Percentiles rank a stretch among this genome's conserved stretches.
These are phyloP conservation scores for Callorhinus ursinus DNA, from an alignment of 2,113 vertebrate genomes.

Conservation along the genomic window DNA sequence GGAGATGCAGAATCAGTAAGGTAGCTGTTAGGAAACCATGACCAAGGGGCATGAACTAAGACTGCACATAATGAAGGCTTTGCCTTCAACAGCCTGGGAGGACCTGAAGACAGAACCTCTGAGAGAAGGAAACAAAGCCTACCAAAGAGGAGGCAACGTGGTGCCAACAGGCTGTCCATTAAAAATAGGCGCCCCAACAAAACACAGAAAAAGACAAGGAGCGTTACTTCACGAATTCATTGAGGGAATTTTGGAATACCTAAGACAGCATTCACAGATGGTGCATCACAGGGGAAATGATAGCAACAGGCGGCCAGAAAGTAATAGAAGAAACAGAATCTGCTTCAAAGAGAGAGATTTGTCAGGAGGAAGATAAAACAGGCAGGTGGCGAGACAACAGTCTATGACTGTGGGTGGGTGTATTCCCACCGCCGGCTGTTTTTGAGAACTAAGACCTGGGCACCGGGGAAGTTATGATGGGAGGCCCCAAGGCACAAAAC, in stretches of 20 bases:
- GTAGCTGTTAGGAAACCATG: constrained; percentile 73
- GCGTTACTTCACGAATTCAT: constrained; percentile 86
- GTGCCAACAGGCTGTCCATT: not conserved
- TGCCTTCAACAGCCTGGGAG: constrained; percentile 89
- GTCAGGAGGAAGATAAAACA: constrained; percentile 89
- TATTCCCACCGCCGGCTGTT: constrained; percentile 84
- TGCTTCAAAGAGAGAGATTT: constrained; percentile 86
- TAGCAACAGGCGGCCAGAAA: not conserved
- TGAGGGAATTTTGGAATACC: constrained; percentile 90
- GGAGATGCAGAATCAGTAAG: not conserved
- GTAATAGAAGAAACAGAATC: constrained; percentile 73
- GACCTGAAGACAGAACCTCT: constrained; percentile 73
- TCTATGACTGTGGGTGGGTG: constrained; percentile 79
- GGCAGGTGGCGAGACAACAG: constrained; percentile 86
- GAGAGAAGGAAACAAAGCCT: not conserved
- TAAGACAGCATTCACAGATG: constrained; percentile 71
- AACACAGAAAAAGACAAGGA: constrained; percentile 83
- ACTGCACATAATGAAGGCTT: constrained; percentile 80
- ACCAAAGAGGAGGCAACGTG: not conserved
- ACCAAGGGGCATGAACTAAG: constrained; percentile 87
- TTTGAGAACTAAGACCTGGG: constrained; percentile 89
- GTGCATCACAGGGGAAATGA: not conserved
- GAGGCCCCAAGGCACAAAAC: constrained; percentile 92
- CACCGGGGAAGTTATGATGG: constrained; percentile 90
- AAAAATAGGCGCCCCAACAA: constrained; percentile 26